Percentiles rank a stretch among this genome's conserved stretches.
These are phyloP conservation scores for Cepphus grylle DNA, from an alignment of 2,113 vertebrate genomes.

Conservation along the genomic window DNA sequence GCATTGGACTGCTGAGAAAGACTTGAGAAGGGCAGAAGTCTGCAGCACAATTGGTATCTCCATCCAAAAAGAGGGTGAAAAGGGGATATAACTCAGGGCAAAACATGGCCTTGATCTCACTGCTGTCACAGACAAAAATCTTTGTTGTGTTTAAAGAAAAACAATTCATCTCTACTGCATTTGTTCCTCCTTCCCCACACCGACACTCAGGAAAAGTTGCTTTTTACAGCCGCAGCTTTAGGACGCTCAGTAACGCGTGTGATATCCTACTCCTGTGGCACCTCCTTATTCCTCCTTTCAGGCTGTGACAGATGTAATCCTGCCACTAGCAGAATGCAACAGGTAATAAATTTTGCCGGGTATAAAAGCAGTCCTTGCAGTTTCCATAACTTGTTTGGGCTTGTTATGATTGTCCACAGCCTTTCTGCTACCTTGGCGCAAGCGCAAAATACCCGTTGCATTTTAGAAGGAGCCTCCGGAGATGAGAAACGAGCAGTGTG, in stretches of 20 bases:
- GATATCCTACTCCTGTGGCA: neutral
- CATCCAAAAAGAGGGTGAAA: neutral
- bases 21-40: neutral
- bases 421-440: neutral
- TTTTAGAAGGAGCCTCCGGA: neutral
- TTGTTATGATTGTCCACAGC: neutral
- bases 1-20: neutral
- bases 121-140: neutral
- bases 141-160: neutral
- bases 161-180: accelerated
- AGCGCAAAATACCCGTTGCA: neutral
- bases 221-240: neutral
- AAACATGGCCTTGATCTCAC: neutral
- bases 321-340: slow-evolving; percentile 10
- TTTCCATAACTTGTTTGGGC: neutral
- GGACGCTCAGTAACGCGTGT: neutral
- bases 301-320: neutral
- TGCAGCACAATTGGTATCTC: neutral
- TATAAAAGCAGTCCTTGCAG: neutral
- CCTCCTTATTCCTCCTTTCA: neutral
- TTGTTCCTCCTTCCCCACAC: neutral
- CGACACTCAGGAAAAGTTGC: neutral
- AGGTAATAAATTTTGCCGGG: neutral
- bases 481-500: neutral
- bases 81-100: neutral